phyloP scores from a whole-genome alignment of 2,113 vertebrate genomes.

The Excalfactoria chinensis region DNA sequence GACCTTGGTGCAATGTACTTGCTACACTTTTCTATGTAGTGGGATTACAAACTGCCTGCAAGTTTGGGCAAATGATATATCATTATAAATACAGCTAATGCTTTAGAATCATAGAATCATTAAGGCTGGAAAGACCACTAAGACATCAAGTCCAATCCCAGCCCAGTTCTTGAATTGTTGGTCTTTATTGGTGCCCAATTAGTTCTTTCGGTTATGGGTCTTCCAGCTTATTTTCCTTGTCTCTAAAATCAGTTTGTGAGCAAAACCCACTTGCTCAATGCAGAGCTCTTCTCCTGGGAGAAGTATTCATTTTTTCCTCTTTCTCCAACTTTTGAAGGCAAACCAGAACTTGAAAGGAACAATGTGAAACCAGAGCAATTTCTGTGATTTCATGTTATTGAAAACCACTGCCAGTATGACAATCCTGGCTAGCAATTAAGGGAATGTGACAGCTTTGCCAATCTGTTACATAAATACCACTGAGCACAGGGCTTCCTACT shows the following conservation, averaged over 20 bases:
- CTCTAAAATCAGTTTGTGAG: neutral
- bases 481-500: slow-evolving; percentile 14
- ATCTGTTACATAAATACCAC: slow-evolving; percentile 20
- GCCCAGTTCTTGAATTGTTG: neutral
- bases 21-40: fast-evolving
- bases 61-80: neutral
- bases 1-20: too few species aligned
- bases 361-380: neutral
- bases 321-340: neutral
- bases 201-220: neutral
- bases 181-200: neutral
- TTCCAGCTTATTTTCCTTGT: neutral
- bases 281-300: neutral
- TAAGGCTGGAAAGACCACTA: too few species aligned
- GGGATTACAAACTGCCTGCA: neutral
- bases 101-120: neutral
- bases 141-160: too few species aligned
- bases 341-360: neutral
- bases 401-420: slow-evolving; percentile 12
- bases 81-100: neutral
- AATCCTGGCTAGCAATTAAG: slow-evolving; percentile 22
- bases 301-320: neutral
- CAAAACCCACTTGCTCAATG: neutral
- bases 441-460: slow-evolving; percentile 43
- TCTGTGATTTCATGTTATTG: slow-evolving; percentile 8